Conservation (phyloP, 2,888 invertebrate species). For the Tridacna crocea region DNA sequence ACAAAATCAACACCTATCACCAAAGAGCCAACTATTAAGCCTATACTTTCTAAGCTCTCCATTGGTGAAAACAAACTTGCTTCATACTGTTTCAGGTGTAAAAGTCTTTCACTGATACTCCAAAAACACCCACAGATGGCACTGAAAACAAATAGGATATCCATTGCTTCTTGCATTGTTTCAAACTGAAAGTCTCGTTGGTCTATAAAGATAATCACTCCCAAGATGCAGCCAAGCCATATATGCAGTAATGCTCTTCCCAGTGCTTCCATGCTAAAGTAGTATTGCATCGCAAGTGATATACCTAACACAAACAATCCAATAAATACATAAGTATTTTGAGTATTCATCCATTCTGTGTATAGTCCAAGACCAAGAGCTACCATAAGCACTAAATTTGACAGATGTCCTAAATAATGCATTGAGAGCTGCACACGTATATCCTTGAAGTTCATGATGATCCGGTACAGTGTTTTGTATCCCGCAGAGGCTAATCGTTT, state of each 20-base stretch:
- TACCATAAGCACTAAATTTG: constrained; percentile 76
- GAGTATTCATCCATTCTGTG: constrained; percentile 75
- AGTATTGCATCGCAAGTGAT: constrained; percentile 78
- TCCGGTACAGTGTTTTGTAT: neutral
- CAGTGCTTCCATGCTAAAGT: constrained; percentile 75
- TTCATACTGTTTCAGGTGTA: constrained; percentile 65
- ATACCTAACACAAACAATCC: constrained; percentile 79
- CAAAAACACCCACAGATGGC: constrained; percentile 74
- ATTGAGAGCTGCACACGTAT: constrained; percentile 50
- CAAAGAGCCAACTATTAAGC: constrained; percentile 77
- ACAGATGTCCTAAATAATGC: constrained; percentile 73
- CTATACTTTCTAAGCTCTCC: constrained; percentile 78
- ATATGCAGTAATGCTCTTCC: constrained; percentile 77
- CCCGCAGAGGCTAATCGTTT: neutral
- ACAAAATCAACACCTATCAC: constrained; percentile 73
- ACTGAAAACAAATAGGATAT: constrained; percentile 80
- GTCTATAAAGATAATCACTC: constrained; percentile 79
- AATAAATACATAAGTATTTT: constrained; percentile 73
- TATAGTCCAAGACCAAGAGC: constrained; percentile 81
- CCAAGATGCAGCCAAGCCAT: constrained; percentile 82
- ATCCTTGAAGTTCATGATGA: constrained; percentile 62
- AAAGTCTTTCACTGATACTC: constrained; percentile 72
- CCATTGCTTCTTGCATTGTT: constrained; percentile 77
- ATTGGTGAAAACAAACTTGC: constrained; percentile 67
- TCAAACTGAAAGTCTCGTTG: constrained; percentile 70